phyloP scores from a whole-genome alignment of 2,113 vertebrate genomes.

The Eretmochelys imbricata region DNA sequence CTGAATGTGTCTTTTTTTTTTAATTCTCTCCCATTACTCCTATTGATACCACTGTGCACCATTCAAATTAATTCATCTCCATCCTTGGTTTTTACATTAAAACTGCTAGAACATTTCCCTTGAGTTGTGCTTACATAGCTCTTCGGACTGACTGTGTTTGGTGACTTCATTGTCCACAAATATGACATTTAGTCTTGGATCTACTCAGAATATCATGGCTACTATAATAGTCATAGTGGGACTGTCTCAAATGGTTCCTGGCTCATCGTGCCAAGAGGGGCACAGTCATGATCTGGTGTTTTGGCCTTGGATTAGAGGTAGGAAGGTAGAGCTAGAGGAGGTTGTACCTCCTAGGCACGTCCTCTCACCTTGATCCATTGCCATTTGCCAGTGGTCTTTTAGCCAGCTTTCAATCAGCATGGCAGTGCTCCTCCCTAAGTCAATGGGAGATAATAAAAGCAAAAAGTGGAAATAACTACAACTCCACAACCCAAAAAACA shows the following conservation, averaged over 20 bases:
- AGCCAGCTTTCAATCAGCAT: constrained; percentile 64
- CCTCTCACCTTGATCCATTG: constrained; percentile 62
- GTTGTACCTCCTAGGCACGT: constrained; percentile 25
- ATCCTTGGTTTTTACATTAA: neutral
- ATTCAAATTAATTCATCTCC: neutral
- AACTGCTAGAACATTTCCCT: neutral
- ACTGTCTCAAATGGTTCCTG: neutral
- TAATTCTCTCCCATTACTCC: neutral
- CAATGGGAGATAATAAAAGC: constrained; percentile 37
- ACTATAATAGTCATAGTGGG: neutral
- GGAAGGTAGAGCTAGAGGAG: neutral
- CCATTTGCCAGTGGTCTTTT: constrained; percentile 61
- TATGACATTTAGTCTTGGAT: neutral
- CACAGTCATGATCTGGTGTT: neutral
- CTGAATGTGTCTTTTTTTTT: neutral
- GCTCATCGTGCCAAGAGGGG: neutral
- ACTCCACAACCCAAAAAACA: neutral
- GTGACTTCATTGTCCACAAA: neutral
- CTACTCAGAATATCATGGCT: neutral
- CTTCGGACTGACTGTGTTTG: neutral
- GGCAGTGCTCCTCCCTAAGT: constrained; percentile 63
- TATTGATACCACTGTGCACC: neutral
- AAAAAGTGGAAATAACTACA: neutral
- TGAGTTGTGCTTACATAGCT: neutral
- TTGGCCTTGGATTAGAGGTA: neutral